Evolutionary conservation across 1,140 invertebrate species (phyloP).

Genomic region (Caenorhabditis remanei): DNA sequence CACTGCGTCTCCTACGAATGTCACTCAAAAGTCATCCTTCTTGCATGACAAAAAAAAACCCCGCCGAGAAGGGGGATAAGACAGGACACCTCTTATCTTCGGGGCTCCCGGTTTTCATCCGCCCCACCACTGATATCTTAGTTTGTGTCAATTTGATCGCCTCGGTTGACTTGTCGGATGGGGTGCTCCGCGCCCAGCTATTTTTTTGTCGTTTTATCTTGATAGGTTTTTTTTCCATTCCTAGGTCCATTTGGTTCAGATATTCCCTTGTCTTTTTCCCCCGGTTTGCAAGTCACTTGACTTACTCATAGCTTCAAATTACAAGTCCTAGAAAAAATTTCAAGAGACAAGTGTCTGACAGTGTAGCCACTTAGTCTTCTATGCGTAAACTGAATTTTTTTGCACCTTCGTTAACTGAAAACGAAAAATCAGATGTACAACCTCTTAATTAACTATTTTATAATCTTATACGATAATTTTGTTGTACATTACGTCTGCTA

Average conservation of each 20-base stretch:
- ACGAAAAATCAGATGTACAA: too few species aligned
- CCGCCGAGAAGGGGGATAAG: neutral
- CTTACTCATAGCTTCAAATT: neutral
- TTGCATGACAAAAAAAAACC: conserved; percentile 49
- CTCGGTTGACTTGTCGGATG: conserved; percentile 14
- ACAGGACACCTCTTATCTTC: conserved; percentile 37
- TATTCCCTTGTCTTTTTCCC: neutral
- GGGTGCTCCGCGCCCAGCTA: neutral
- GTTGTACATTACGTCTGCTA: too few species aligned
- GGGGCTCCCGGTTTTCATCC: conserved; percentile 1
- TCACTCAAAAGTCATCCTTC: conserved; percentile 51
- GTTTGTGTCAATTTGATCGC: conserved; percentile 45
- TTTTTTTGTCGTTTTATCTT: neutral
- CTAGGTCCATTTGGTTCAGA: neutral
- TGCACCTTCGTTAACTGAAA: too few species aligned
- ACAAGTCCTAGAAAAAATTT: neutral
- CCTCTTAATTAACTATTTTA: too few species aligned
- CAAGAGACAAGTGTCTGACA: neutral
- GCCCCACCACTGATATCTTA: conserved; percentile 21
- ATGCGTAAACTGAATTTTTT: neutral
- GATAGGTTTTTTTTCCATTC: neutral
- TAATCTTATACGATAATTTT: too few species aligned
- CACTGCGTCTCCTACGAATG: conserved; percentile 50
- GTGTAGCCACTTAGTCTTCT: too few species aligned
- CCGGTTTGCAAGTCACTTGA: conserved; percentile 14